Percentiles rank a stretch among this genome's conserved stretches.
These are phyloP conservation scores for Bos indicus DNA, from an alignment of 2,113 vertebrate species.

Conservation along the genomic window DNA sequence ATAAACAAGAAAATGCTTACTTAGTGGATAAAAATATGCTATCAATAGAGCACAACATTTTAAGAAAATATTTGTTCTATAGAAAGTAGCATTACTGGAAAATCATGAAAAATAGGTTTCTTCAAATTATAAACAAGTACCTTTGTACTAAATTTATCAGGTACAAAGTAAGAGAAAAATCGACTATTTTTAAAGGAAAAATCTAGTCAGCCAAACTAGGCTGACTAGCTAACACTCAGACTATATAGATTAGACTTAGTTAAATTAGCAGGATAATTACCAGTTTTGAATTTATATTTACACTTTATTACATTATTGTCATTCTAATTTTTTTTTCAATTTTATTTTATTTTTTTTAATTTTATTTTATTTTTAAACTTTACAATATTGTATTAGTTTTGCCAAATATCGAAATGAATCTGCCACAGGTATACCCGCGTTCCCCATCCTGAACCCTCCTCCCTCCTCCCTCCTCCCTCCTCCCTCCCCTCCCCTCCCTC, in stretches of 20 bases:
- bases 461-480: too few species aligned
- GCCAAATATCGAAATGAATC: too few species aligned
- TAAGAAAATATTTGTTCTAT: background rate
- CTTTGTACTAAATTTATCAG: background rate
- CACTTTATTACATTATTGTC: background rate
- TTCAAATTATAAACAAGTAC: background rate
- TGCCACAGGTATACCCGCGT: too few species aligned
- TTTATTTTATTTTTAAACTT: too few species aligned
- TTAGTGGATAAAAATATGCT: background rate
- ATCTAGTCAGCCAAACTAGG: background rate
- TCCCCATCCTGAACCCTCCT: too few species aligned
- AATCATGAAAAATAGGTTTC: background rate
- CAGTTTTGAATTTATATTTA: constrained; percentile 21
- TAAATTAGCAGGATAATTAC: constrained; percentile 28
- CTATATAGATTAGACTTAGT: background rate
- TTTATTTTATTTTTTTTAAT: too few species aligned
- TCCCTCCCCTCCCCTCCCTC: too few species aligned
- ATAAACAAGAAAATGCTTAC: constrained; percentile 5
- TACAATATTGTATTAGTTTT: too few species aligned
- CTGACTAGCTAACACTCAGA: background rate
- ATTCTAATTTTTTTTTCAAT: background rate
- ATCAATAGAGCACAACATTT: background rate
- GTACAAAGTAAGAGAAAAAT: background rate
- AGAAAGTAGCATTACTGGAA: background rate
- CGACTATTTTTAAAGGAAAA: background rate